phyloP scores from a whole-genome alignment of 2,888 invertebrate genomes.

The Lasius platythorax region DNA sequence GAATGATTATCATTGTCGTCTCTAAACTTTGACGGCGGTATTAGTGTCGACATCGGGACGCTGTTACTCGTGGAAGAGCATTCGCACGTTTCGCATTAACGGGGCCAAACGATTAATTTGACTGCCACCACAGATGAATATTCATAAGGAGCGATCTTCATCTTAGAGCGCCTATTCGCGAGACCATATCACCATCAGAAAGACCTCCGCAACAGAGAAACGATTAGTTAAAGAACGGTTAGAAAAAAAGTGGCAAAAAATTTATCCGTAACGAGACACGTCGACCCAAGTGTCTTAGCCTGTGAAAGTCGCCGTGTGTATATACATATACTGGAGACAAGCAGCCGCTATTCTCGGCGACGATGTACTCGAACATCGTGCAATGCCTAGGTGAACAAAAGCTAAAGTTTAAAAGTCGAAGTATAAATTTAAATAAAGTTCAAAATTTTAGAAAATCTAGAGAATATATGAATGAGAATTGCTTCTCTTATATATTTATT shows the following conservation, averaged over 20 bases:
- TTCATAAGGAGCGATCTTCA: slow-evolving; percentile 78
- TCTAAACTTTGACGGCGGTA: not conserved
- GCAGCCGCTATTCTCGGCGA: not conserved
- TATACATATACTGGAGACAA: not conserved
- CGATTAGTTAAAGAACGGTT: not conserved
- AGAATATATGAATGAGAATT: not conserved
- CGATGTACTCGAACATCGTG: not conserved
- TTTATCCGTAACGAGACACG: slow-evolving; percentile 32
- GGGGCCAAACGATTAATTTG: slow-evolving; percentile 69
- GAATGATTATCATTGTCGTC: slow-evolving; percentile 7
- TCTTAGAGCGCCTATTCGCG: slow-evolving; percentile 70
- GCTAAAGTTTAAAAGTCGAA: slow-evolving; percentile 10
- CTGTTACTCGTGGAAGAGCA: slow-evolving; percentile 32
- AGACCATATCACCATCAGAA: slow-evolving; percentile 62
- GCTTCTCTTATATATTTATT: not conserved
- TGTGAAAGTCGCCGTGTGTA: not conserved
- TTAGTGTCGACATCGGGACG: not conserved
- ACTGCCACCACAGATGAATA: slow-evolving; percentile 75
- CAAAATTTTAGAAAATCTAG: not conserved
- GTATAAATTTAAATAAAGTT: not conserved
- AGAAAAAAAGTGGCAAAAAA: slow-evolving; percentile 16
- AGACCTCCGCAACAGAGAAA: slow-evolving; percentile 14
- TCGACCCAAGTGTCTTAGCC: slow-evolving; percentile 10
- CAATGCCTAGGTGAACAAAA: not conserved
- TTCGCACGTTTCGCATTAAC: slow-evolving; percentile 72